phyloP scores from a whole-genome alignment of 2,113 vertebrate species.

The Odocoileus hemionus region DNA sequence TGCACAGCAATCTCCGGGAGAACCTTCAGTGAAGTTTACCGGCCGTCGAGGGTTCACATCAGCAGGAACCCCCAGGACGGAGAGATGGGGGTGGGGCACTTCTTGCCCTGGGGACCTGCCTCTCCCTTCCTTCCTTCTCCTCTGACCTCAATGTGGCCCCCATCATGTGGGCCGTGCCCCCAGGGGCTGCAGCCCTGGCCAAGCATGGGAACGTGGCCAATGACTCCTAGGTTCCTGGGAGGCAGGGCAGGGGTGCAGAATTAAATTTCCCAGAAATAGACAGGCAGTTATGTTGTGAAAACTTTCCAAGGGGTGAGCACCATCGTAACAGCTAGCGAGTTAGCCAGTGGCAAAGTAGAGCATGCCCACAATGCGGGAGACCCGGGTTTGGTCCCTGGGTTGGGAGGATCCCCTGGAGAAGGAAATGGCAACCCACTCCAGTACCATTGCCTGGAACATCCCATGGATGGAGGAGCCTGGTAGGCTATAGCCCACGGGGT shows the following conservation, averaged over 20 bases:
- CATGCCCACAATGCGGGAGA: neutral
- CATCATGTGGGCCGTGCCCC: fast-evolving
- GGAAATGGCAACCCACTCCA: neutral
- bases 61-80: neutral
- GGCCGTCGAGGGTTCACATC: neutral
- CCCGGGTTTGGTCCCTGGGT: neutral
- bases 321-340: fast-evolving
- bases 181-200: neutral
- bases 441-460: neutral
- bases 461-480: neutral
- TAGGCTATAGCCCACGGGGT: neutral
- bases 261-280: neutral
- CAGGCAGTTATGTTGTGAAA: fast-evolving
- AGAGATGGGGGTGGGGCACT: fast-evolving
- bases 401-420: neutral
- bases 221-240: neutral
- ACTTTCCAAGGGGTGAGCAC: neutral
- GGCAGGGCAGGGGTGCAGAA: neutral
- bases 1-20: fast-evolving
- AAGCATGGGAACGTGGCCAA: neutral
- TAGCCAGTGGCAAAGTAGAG: neutral
- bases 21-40: fast-evolving
- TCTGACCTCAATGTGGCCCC: neutral
- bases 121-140: too few relatives aligned
- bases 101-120: too few relatives aligned